Evolutionary conservation across 2,113 vertebrate species (phyloP), one percentile per base, ranked within the genome.

Genomic region (Parus major): DNA sequence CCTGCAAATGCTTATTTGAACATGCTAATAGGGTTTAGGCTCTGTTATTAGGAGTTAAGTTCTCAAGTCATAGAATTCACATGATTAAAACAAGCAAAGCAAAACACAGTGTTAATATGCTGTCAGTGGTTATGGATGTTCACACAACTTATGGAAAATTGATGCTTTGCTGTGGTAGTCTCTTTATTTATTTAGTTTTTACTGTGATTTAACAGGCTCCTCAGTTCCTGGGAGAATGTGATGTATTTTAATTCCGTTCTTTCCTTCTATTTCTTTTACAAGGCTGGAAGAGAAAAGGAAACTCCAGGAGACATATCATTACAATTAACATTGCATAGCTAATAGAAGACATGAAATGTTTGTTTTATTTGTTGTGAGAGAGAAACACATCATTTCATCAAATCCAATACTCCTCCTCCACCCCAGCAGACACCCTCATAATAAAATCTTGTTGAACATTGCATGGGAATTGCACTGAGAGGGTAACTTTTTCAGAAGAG

Each of bases 1-100:
- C 96, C 98, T 97, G 97, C 97, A 98, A 97, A 98, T 97, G 98
- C 97, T 98, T 98, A 97, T 98, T 98, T 98, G 98, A 97, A 98
- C 97, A 98, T 97, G 96, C 97, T 97, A 97, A 97, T 96, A 97
- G 97, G 92, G 95, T 96, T 98, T 97, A 96, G 88, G 95, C 96
- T 97, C 95, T 56, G 88, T 97, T 97, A 97, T 98, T 95, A 96
- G 94, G 96, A 98, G 95, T 97, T 93, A 95, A 97, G 87, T 96
- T 96, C 97, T 97, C 92, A 92, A 97, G 97, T 96, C 96, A 72
- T 93, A 96, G 97, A 97, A 97, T 97, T 97, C 97, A 97, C 97
- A 97, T 97, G 97, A 96, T 97, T 97, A 97, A 97, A 97, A 97
- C 94, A 96, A 98, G 97, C 96, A 97, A 97, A 98, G 96, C 95